Base-by-base conservation (phyloP, 2,888 invertebrate genomes). In the Leptopilina myrica region DNA sequence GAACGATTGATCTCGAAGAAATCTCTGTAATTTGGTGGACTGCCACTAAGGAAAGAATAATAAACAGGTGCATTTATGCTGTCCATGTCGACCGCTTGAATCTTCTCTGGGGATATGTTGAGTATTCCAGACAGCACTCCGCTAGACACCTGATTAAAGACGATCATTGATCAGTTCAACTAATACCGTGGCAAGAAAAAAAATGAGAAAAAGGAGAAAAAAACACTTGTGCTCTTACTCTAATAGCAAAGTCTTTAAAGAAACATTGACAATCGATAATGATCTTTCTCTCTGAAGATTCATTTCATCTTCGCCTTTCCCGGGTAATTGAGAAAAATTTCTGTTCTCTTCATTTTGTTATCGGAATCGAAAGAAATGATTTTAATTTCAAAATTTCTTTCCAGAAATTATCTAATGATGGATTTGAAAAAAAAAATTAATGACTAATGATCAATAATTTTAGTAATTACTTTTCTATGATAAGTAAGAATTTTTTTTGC, bases 51-150 rank as follows among this genome's bases (percentile, higher is more conserved):
- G 88, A 98, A 97, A 79, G 94, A 95, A 90, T 97, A 98, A 77
- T 94, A 94, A 81, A 98, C 97, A 0, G 96, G 95, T 0, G 97
- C 95, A 88, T 97, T 96, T 66, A 98, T 94, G 0, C 97, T 97
- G 89, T 98, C 98, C 94, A 97, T 95, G 91, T 98, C 98, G 0
- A 97, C 95, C 0, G 98, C 98, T 92, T 97, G 96, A 81, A 98
- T 97, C 90, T 97, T 96, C 89, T 97, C 97, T 0, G 98, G 98
- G 53, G 95, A 94, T 26, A 98, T 95, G 80, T 96, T 95, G 33
- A 98, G 93, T 40, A 97, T 95, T 1, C 97, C 98, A 73, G 97
- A 95, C 84, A 97, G 92, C 0, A 96, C 95, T 1, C 97, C 97
- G 85, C 96, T 96, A 80, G 95, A 95, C 33, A 97, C 96, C 95